Base-by-base conservation (phyloP, 92 coral and sea anemone genomes). In the Chrysogorgia sp. region DNA sequence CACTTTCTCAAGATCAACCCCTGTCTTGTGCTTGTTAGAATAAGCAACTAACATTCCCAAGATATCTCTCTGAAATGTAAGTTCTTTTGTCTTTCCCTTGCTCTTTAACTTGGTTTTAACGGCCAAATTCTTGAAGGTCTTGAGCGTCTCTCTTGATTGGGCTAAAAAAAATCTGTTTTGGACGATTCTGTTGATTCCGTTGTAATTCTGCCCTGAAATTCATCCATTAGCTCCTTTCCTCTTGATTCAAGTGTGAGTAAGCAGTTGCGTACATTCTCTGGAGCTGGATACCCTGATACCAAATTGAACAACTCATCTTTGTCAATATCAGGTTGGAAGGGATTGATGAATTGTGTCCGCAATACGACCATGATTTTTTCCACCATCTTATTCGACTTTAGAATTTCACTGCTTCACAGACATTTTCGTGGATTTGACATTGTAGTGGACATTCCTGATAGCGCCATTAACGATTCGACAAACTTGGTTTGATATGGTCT, bases 11-110 rank as follows among this genome's bases (percentile, higher is more conserved):
- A 75, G 64, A 34, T 75, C 67, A 28, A 75, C 64, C 13, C 64
- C 13, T 29, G 67, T n/a, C 47, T 75, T 34, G 32, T 75, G 64
- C 80, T 75, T 57, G 64, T 58, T 53, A 33, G 80, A 75, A 34
- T 75, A 56, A 21, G 80, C 80, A 75, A 75, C 80, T 29, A 74
- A 55, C 17, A 74, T 74, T 74, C 79, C 79, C 34, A 74, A 34
- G 25, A 74, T 55, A 49, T 74, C 79, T 74, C 63, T 74, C 43
- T 74, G 80, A 35, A 74, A 74, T 32, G 80, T 57, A 14, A 74
- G 67, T 57, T 74, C 80, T 74, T 74, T 74, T 52, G 7, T n/a
- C 67, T 60, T 60, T 22, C 67, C 67, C 19, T 60, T 24, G 33
- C 31, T 29, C 19, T 60, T 60, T 14, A 60, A 22, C 33, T 22